These are phyloP conservation scores for Aphelenchoides besseyi DNA, from an alignment of 1,140 invertebrate species.

Conservation along the genomic window DNA sequence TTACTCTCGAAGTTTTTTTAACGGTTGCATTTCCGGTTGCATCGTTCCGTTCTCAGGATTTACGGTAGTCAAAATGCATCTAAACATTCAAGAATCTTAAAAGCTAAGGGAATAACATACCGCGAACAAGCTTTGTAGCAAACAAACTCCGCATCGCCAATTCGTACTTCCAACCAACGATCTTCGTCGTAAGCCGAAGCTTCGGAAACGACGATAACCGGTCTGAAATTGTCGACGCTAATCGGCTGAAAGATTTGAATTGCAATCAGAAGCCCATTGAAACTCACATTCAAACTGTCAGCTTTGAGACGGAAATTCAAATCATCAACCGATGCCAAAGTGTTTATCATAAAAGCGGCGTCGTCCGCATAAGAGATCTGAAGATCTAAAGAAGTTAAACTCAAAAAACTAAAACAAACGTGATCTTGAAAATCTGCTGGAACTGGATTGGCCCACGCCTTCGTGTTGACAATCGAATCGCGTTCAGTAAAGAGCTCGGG, in stretches of 20 bases:
- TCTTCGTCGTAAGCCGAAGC: conserved; percentile 69
- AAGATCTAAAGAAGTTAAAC: neutral
- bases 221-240: conserved; percentile 69
- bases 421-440: conserved; percentile 33
- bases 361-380: neutral
- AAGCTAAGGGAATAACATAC: conserved; percentile 5
- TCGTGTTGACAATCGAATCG: neutral
- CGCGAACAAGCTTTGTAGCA: conserved; percentile 49
- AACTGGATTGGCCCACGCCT: conserved; percentile 36
- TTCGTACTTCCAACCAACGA: conserved; percentile 45
- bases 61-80: conserved; percentile 47
- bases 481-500: conserved; percentile 40
- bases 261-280: neutral
- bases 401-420: conserved; percentile 24
- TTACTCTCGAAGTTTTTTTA: conserved; percentile 38
- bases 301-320: neutral
- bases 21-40: conserved; percentile 39
- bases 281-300: neutral
- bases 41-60: conserved; percentile 42
- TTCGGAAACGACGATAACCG: conserved; percentile 72
- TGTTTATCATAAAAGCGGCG: conserved; percentile 3
- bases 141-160: conserved; percentile 48
- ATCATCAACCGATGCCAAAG: neutral
- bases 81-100: neutral
- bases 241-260: conserved; percentile 61